phyloP scores from a whole-genome alignment of 30 jellyfish, hydroid and myxozoan species.

The Haliclystus octoradiatus region DNA sequence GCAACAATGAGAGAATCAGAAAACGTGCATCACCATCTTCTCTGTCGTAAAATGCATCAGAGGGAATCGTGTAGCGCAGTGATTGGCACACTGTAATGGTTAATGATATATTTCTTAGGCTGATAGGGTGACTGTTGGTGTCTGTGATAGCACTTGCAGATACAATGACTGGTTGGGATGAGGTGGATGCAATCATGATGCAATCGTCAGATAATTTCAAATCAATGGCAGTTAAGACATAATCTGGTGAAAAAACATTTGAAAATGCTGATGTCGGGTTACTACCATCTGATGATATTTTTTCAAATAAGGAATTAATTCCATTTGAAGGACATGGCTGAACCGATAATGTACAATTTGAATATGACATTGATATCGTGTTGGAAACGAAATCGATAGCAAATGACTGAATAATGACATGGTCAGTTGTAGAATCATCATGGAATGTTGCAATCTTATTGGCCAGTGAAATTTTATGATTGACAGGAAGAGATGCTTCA shows the following conservation, averaged over 20 bases:
- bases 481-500: not conserved
- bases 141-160: not conserved
- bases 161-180: not conserved
- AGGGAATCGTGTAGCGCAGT: conserved; percentile 17
- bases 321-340: not conserved
- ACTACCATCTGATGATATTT: conserved; percentile 13
- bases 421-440: not conserved
- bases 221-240: conserved; percentile 8
- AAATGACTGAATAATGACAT: too few species aligned
- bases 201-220: not conserved
- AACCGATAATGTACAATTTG: not conserved
- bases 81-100: not conserved
- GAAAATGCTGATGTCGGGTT: conserved; percentile 11
- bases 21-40: conserved; percentile 88
- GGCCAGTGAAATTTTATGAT: not conserved
- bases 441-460: not conserved
- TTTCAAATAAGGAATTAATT: conserved; percentile 3
- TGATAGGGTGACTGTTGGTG: not conserved
- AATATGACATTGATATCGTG: not conserved
- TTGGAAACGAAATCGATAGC: not conserved
- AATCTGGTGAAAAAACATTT: conserved; percentile 20
- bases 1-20: conserved; percentile 23
- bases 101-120: not conserved
- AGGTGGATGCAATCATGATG: not conserved
- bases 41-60: conserved; percentile 42